Evolutionary conservation across 2,113 vertebrate species (phyloP).

Genomic region (Epinephelus lanceolatus): DNA sequence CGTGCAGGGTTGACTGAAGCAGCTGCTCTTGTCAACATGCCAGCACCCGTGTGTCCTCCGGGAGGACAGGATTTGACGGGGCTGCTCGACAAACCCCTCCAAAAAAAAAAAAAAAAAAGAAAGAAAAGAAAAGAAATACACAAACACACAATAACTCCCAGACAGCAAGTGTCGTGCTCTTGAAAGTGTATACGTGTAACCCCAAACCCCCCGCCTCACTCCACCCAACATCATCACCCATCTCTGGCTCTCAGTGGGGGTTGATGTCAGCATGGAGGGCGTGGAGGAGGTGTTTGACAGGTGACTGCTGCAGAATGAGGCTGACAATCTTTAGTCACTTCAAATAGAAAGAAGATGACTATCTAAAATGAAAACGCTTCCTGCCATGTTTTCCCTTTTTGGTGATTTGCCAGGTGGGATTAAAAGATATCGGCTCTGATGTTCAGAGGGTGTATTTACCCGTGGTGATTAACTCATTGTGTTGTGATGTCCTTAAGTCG

Average conservation of each 20-base stretch:
- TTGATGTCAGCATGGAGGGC: neutral
- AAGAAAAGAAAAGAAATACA: slow-evolving; percentile 1
- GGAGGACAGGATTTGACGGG: slow-evolving; percentile 41
- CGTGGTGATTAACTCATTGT: slow-evolving; percentile 10
- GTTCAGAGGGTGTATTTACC: slow-evolving; percentile 17
- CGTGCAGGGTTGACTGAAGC: slow-evolving; percentile 66
- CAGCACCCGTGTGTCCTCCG: slow-evolving; percentile 49
- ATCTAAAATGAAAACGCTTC: slow-evolving; percentile 51
- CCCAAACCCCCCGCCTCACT: neutral
- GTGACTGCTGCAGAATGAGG: slow-evolving; percentile 49
- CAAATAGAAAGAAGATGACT: slow-evolving; percentile 49
- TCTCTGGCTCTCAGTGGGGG: neutral
- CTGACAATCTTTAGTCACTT: slow-evolving; percentile 34
- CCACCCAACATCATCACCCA: neutral
- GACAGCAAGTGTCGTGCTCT: slow-evolving; percentile 5
- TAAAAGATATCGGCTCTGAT: slow-evolving; percentile 16
- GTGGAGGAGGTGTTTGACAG: slow-evolving; percentile 50
- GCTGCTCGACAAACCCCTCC: slow-evolving; percentile 34
- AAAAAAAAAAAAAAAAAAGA: neutral
- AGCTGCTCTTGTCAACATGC: slow-evolving; percentile 77
- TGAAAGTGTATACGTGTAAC: slow-evolving; percentile 14
- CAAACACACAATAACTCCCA: slow-evolving; percentile 14
- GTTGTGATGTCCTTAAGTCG: neutral
- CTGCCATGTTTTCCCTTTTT: slow-evolving; percentile 10
- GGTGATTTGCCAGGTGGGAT: slow-evolving; percentile 27